Percentiles rank a stretch among this genome's conserved stretches.
Evolutionary conservation across 1,140 invertebrate species (phyloP).

Genomic region (Eriosoma lanigerum): DNA sequence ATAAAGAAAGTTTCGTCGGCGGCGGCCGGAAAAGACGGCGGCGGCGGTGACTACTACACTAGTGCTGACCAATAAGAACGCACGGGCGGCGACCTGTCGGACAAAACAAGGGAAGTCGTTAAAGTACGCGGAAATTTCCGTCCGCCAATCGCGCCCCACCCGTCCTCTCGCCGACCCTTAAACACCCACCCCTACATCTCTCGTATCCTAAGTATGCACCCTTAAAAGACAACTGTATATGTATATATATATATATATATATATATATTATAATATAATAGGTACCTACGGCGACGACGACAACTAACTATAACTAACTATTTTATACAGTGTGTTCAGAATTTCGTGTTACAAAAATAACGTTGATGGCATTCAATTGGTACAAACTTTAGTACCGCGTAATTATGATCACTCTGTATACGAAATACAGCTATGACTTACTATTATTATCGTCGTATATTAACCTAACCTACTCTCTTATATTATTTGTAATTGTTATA

Average conservation of each 20-base stretch:
- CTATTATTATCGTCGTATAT: conserved; percentile 8
- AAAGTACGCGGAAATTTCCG: conserved; percentile 51
- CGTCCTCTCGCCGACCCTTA: background rate
- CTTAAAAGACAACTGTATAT: background rate
- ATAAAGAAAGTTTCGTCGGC: conserved; percentile 1
- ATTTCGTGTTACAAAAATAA: too few relatives aligned
- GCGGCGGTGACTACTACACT: background rate
- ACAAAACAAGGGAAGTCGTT: conserved; percentile 52
- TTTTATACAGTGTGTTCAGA: too few relatives aligned
- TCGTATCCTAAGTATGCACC: background rate
- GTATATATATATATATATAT: too few relatives aligned
- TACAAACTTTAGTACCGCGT: too few relatives aligned
- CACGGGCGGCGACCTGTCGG: conserved; percentile 31
- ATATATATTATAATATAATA: background rate
- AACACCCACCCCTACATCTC: background rate
- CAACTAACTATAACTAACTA: background rate
- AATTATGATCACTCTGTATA: too few relatives aligned
- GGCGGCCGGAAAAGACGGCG: conserved; percentile 15
- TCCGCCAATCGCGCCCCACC: conserved; percentile 48
- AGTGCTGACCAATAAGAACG: conserved; percentile 47
- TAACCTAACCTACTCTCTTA: conserved; percentile 24
- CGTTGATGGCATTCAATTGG: too few relatives aligned
- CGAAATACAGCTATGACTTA: too few relatives aligned
- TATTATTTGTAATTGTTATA: background rate
- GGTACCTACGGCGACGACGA: background rate